phyloP scores from a whole-genome alignment of 2,888 invertebrate genomes.

The Macroteleia sp. region DNA sequence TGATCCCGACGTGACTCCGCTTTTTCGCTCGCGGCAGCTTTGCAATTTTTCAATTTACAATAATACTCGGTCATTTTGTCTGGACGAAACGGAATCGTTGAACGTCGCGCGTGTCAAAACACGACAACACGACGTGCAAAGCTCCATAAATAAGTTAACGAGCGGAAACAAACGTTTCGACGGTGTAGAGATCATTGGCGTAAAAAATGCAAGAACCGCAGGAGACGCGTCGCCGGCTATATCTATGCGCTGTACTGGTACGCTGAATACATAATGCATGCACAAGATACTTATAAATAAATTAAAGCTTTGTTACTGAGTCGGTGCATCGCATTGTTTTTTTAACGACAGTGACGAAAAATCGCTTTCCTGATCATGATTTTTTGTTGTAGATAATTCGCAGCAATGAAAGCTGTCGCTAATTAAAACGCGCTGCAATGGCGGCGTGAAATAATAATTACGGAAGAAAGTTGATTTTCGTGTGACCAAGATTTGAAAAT shows the following conservation, averaged over 20 bases:
- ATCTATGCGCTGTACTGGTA: slow-evolving; percentile 58
- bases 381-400: too few species aligned
- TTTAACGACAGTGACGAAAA: too few species aligned
- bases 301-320: slow-evolving; percentile 47
- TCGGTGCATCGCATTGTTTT: slow-evolving; percentile 31
- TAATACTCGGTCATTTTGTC: neutral
- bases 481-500: too few species aligned
- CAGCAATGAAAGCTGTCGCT: too few species aligned
- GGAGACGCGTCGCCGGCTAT: slow-evolving; percentile 56
- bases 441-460: too few species aligned
- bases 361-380: too few species aligned
- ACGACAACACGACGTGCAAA: neutral
- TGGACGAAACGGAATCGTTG: neutral
- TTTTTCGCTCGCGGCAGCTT: neutral
- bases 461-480: too few species aligned
- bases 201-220: slow-evolving; percentile 69
- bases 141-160: slow-evolving; percentile 52
- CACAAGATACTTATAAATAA: slow-evolving; percentile 67
- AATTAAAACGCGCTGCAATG: too few species aligned
- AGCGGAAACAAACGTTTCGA: slow-evolving; percentile 38
- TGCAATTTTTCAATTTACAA: slow-evolving; percentile 36
- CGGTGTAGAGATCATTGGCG: slow-evolving; percentile 58
- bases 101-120: neutral
- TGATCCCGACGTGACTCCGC: slow-evolving; percentile 39
- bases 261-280: slow-evolving; percentile 75